A percentile compares a stretch with the other conserved stretches of the same genome.
Conservation (phyloP, 2,888 invertebrate genomes). For the Patella caerulea region DNA sequence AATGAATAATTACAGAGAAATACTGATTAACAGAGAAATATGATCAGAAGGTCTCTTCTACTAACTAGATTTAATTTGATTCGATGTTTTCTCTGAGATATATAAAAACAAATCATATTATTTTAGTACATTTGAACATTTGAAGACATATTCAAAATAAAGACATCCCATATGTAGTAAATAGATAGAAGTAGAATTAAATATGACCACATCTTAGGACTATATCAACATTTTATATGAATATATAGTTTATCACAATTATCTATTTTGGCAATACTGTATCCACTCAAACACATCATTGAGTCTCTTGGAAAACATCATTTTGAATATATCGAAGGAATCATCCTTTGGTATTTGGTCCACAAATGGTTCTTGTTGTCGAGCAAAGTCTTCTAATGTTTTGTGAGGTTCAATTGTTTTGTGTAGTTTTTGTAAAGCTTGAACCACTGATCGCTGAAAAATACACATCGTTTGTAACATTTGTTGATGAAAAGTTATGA, state of each 20-base stretch:
- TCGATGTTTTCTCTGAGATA: too few species aligned
- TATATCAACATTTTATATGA: too few species aligned
- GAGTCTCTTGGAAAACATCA: conserved; percentile 46
- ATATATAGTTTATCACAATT: conserved; percentile 10
- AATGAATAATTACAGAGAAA: too few species aligned
- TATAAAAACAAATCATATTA: too few species aligned
- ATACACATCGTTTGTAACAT: conserved; percentile 68
- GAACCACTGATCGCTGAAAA: conserved; percentile 61
- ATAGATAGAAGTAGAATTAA: too few species aligned
- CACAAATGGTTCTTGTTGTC: conserved; percentile 47
- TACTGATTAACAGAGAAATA: too few species aligned
- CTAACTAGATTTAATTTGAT: too few species aligned
- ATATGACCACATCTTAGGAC: too few species aligned
- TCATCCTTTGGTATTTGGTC: conserved; percentile 39
- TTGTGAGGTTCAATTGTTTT: conserved; percentile 40
- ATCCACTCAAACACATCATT: conserved; percentile 49
- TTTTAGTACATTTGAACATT: too few species aligned
- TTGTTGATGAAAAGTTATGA: conserved; percentile 61
- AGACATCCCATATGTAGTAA: too few species aligned
- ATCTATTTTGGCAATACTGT: conserved; percentile 35
- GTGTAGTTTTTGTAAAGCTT: conserved; percentile 42
- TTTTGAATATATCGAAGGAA: conserved; percentile 40
- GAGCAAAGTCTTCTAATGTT: conserved; percentile 46
- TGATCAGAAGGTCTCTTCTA: too few species aligned
- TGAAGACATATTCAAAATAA: too few species aligned